These are phyloP conservation scores for Tromatobia lineatoria DNA, from an alignment of 2,888 invertebrate species.

Conservation along the genomic window DNA sequence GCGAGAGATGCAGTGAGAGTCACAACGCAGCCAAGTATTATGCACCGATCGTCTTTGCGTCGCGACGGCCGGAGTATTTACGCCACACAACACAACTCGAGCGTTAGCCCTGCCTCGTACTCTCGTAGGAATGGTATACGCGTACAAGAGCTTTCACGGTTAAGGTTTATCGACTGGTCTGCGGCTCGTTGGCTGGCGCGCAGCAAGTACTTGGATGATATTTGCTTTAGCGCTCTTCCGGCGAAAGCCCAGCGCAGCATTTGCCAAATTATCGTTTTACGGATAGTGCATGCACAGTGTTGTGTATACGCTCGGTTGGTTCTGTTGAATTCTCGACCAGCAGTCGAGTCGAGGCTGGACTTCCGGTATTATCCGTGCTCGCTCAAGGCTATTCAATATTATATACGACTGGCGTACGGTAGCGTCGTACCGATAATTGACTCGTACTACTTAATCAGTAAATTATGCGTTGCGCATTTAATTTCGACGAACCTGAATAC, in stretches of 20 bases:
- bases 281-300: neutral
- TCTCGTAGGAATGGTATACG: neutral
- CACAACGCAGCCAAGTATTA: neutral
- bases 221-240: constrained; percentile 33
- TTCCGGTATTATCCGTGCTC: constrained; percentile 30
- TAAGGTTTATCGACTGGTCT: constrained; percentile 56
- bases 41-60: constrained; percentile 11
- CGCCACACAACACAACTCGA: constrained; percentile 7
- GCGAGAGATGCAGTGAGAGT: neutral
- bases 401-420: neutral
- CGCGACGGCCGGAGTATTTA: constrained; percentile 19
- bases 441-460: constrained; percentile 22
- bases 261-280: constrained; percentile 24
- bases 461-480: neutral
- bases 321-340: neutral
- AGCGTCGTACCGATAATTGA: constrained; percentile 11
- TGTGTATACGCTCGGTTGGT: neutral
- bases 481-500: constrained; percentile 76
- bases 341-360: neutral
- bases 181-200: neutral
- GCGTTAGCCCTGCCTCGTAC: neutral
- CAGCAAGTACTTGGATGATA: neutral
- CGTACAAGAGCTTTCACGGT: constrained; percentile 45
- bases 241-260: constrained; percentile 3
- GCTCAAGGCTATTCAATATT: neutral